These are phyloP conservation scores for Kryphioiulus occultus DNA, from an alignment of 2,888 invertebrate species.

Conservation along the genomic window DNA sequence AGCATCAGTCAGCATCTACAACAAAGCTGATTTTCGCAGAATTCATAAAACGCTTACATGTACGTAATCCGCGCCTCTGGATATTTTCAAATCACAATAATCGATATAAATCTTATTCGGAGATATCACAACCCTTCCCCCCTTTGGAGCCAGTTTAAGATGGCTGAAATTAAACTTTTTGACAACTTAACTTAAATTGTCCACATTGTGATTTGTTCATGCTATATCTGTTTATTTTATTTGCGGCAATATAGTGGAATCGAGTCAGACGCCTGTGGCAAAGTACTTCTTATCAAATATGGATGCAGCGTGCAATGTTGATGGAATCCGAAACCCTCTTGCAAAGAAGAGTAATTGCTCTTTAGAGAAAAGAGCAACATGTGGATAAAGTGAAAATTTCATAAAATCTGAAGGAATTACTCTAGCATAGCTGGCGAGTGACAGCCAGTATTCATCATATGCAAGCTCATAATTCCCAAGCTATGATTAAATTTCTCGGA, in stretches of 20 bases:
- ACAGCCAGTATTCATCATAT: constrained; percentile 24
- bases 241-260: not conserved
- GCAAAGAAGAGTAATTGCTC: constrained; percentile 4
- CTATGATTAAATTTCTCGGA: not conserved
- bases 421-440: constrained; percentile 1
- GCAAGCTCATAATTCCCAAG: constrained; percentile 28
- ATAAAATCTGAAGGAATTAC: constrained; percentile 26
- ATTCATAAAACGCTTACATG: not conserved
- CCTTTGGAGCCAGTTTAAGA: no score
- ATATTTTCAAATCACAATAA: not conserved
- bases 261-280: not conserved
- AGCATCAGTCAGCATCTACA: not conserved
- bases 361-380: constrained; percentile 28
- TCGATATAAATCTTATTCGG: not conserved
- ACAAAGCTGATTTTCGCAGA: not conserved
- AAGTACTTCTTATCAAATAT: not conserved
- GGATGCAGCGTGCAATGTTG: not conserved
- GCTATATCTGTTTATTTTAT: not conserved
- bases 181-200: no score
- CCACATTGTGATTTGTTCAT: no score
- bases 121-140: no score
- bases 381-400: constrained; percentile 36
- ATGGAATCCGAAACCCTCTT: not conserved
- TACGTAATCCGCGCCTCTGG: not conserved
- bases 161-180: no score